These are phyloP conservation scores for Latrodectus geometricus DNA, from an alignment of 1,140 invertebrate genomes.

Conservation along the genomic window DNA sequence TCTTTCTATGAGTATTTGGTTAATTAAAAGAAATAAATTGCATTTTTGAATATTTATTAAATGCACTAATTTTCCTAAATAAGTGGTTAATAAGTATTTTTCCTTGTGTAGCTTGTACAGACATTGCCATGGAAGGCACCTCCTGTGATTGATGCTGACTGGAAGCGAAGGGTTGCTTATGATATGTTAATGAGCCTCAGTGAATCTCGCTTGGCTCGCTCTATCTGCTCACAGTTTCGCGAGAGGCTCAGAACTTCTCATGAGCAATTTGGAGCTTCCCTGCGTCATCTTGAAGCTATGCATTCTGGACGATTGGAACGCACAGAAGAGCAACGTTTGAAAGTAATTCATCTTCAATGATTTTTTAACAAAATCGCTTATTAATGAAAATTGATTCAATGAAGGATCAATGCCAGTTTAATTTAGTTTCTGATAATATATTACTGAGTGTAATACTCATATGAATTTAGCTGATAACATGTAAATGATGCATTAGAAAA, in stretches of 20 bases:
- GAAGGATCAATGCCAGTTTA: too few relatives aligned
- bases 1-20: too few relatives aligned
- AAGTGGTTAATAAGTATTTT: slow-evolving; percentile 2
- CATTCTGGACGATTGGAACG: slow-evolving; percentile 81
- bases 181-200: slow-evolving; percentile 81
- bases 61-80: background rate
- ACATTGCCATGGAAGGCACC: slow-evolving; percentile 76
- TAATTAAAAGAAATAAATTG: background rate
- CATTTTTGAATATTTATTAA: background rate
- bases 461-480: too few relatives aligned
- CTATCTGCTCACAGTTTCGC: slow-evolving; percentile 80
- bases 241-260: slow-evolving; percentile 76
- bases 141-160: slow-evolving; percentile 76
- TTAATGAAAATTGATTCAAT: too few relatives aligned
- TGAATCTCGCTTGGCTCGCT: slow-evolving; percentile 78
- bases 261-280: slow-evolving; percentile 77
- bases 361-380: too few relatives aligned
- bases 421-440: too few relatives aligned
- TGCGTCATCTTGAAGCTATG: slow-evolving; percentile 77
- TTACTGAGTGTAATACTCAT: too few relatives aligned
- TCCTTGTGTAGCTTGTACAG: slow-evolving; percentile 69
- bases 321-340: slow-evolving; percentile 83
- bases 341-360: slow-evolving; percentile 37
- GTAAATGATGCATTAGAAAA: too few relatives aligned
- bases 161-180: slow-evolving; percentile 80